Evolutionary conservation across 2,113 vertebrate genomes (phyloP).

Genomic region (Lampris megalopsis): DNA sequence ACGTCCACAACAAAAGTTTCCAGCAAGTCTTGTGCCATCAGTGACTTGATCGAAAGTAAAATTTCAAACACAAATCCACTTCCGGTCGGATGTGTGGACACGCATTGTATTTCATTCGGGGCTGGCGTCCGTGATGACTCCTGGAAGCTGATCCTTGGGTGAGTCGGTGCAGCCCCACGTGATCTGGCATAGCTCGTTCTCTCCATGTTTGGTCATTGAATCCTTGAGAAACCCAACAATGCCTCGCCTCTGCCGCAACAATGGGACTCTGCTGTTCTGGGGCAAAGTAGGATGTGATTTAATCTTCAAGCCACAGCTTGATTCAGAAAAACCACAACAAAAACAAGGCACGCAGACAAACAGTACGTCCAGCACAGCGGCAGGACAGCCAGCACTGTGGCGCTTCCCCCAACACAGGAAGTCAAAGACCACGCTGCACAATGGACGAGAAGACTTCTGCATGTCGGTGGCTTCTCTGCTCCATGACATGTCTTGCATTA

Average conservation of each 20-base stretch:
- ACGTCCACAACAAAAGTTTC: too few relatives aligned
- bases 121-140: constrained; percentile 33
- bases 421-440: background rate
- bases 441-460: background rate
- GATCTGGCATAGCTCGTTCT: constrained; percentile 21
- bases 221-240: constrained; percentile 56
- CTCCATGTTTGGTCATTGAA: constrained; percentile 67
- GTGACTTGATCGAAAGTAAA: too few relatives aligned
- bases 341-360: background rate
- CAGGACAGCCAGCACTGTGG: constrained; percentile 25
- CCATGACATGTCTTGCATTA: background rate
- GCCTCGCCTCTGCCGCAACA: constrained; percentile 57
- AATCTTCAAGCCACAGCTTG: constrained; percentile 26
- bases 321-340: constrained; percentile 42
- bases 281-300: constrained; percentile 48
- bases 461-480: constrained; percentile 2
- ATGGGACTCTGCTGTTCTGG: constrained; percentile 43
- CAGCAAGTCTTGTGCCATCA: too few relatives aligned
- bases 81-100: too few relatives aligned
- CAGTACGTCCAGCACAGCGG: constrained; percentile 3
- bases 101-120: constrained; percentile 21
- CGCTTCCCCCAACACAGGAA: constrained; percentile 13
- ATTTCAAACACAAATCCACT: too few relatives aligned
- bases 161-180: background rate
- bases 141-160: constrained; percentile 13